These are phyloP conservation scores for Calyptommatus sinebrachiatus DNA, from an alignment of 2,113 vertebrate genomes.

Conservation along the genomic window DNA sequence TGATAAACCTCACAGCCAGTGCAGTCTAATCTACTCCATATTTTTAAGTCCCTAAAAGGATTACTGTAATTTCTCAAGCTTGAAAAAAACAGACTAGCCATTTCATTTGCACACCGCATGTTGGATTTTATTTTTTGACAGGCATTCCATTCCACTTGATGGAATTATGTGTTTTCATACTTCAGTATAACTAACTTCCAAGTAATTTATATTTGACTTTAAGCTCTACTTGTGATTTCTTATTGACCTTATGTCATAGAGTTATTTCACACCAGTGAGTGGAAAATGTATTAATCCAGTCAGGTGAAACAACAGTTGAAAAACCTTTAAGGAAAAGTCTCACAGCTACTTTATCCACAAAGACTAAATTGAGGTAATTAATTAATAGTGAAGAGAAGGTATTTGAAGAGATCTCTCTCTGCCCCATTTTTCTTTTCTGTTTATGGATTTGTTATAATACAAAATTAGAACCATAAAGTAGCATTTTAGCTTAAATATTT, in stretches of 20 bases:
- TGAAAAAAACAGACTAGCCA: slow-evolving; percentile 55
- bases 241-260: slow-evolving; percentile 40
- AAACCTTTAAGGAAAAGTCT: slow-evolving; percentile 39
- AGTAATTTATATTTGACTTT: slow-evolving; percentile 64
- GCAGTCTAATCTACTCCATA: slow-evolving; percentile 71
- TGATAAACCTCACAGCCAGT: slow-evolving; percentile 74
- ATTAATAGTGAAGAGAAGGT: slow-evolving; percentile 9
- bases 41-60: slow-evolving; percentile 64
- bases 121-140: slow-evolving; percentile 55
- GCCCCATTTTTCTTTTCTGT: background rate
- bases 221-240: slow-evolving; percentile 58
- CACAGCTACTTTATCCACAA: slow-evolving; percentile 32
- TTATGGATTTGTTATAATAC: background rate
- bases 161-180: slow-evolving; percentile 61
- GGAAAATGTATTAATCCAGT: slow-evolving; percentile 59
- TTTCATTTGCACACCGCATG: slow-evolving; percentile 49
- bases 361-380: background rate
- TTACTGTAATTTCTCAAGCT: slow-evolving; percentile 67
- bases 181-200: slow-evolving; percentile 50
- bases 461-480: background rate
- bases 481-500: no score
- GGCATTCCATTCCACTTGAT: slow-evolving; percentile 35
- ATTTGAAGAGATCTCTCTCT: background rate
- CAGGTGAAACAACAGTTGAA: slow-evolving; percentile 52
- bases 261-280: slow-evolving; percentile 46